A percentile compares a stretch with the other conserved stretches of the same genome.
Conservation (phyloP, 2,113 vertebrate genomes). For the Hassar affinis region DNA sequence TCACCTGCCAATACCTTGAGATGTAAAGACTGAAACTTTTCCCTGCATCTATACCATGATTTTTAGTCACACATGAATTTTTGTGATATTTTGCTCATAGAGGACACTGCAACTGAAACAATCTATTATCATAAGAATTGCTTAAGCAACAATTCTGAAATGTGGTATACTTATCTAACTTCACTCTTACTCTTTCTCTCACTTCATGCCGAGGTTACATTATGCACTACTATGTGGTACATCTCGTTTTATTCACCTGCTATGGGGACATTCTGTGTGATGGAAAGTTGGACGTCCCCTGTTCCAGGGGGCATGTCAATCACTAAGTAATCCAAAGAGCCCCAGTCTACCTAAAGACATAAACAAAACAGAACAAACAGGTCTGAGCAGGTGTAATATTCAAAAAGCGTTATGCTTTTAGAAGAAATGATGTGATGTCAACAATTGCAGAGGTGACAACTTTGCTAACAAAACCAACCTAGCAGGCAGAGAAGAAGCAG, state of each 20-base stretch:
- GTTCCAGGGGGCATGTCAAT: constrained; percentile 97
- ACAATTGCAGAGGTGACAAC: neutral
- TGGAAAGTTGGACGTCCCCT: constrained; percentile 92
- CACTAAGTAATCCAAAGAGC: constrained; percentile 89
- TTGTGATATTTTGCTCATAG: too few relatives aligned
- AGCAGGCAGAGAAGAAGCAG: neutral
- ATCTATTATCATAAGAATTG: too few relatives aligned
- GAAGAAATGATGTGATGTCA: neutral
- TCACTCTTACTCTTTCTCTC: too few relatives aligned
- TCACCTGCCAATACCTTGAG: too few relatives aligned
- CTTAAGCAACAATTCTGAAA: too few relatives aligned
- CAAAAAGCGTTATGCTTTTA: neutral
- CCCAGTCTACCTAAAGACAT: constrained; percentile 89
- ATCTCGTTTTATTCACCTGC: constrained; percentile 78
- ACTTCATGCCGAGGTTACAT: too few relatives aligned
- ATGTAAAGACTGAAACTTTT: too few relatives aligned
- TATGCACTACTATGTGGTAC: too few relatives aligned
- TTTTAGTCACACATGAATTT: too few relatives aligned
- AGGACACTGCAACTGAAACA: too few relatives aligned
- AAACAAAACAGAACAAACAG: neutral
- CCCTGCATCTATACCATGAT: too few relatives aligned
- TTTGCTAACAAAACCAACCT: neutral
- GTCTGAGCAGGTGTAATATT: neutral
- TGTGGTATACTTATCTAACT: too few relatives aligned
- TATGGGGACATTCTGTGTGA: constrained; percentile 90